Evolutionary conservation across 2,113 vertebrate species (phyloP).

Genomic region (Poecile atricapillus): DNA sequence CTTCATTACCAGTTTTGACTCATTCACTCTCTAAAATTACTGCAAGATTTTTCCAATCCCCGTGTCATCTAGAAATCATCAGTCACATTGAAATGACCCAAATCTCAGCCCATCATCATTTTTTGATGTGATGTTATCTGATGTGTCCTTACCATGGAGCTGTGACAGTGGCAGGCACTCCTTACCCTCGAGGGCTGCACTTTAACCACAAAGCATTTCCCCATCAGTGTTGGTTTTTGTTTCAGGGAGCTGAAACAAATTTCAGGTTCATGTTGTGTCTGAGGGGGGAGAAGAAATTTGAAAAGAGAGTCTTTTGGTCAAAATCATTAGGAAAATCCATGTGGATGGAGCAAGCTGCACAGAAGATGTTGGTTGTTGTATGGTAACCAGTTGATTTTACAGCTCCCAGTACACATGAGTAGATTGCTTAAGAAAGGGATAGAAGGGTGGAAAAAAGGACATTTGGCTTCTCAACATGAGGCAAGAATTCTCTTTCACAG

Average conservation of each 20-base stretch:
- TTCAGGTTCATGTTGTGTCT: accelerated
- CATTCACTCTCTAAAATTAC: background rate
- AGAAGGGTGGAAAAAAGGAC: background rate
- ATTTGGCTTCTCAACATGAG: background rate
- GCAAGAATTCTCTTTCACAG: background rate
- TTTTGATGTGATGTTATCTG: background rate
- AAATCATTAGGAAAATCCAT: background rate
- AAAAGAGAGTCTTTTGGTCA: background rate
- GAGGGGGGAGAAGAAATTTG: background rate
- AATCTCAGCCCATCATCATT: accelerated
- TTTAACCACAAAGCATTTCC: background rate
- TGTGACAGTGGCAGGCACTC: background rate
- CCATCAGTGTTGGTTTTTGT: background rate
- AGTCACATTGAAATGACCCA: background rate
- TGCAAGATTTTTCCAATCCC: background rate
- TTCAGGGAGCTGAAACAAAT: background rate
- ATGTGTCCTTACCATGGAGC: background rate
- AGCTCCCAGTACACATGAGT: background rate
- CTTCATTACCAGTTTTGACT: background rate
- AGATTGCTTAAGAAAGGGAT: background rate
- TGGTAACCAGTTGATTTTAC: constrained; percentile 25
- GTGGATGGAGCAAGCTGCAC: background rate
- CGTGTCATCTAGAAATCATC: background rate
- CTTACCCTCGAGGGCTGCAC: background rate
- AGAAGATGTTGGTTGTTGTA: background rate